Base-by-base conservation (phyloP, 2,113 vertebrate species). In the Malurus elegans region DNA sequence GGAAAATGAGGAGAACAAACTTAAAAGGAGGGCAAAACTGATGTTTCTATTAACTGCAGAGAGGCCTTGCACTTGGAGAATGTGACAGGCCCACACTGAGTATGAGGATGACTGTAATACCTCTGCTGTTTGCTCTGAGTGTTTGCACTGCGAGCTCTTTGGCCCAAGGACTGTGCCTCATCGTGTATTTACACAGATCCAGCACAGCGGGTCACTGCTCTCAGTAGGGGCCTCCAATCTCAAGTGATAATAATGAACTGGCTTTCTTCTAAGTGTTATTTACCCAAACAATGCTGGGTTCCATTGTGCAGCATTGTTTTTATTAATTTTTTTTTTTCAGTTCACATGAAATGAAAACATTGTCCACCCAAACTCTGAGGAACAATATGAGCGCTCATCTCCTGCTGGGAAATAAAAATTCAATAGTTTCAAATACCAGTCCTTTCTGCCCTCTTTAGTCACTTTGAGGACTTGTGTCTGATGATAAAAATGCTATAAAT, bases 401-500 rank as follows among this genome's bases (percentile, higher is more conserved):
- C 88, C 93, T 81, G 79, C 79, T 81, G 88, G n/a, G 93, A 97
- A 96, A 90, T 92, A 90, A 94, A 92, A 95, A 94, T 90, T 84
- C 90, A 93, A 72, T 51, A 24, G 75, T 94, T 93, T 84, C 67
- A 94, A 90, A 95, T 95, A 93, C 31, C 72, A 94, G 57, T 81
- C 64, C 72, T 90, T 96, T 90, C 86, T 96, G 72, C 61, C 53
- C 44, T 8, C 51, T 95, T 95, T 94, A 84, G 82, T 92, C 60
- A 72, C 69, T 93, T 60, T 78, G 90, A 92, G 85, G 64, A 83
- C 90, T 84, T 86, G 47, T 66, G 61, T 93, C 48, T 86, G 82
- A 81, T 93, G 90, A 94, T 96, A 88, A 95, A 95, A 95, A 88
- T 86, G 72, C 60, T 95, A 93, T 84, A 97, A 95, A 94, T 92